Percentiles rank a stretch among this genome's conserved stretches.
Conservation (phyloP, 2,113 vertebrate genomes). For the Xiphophorus couchianus region DNA sequence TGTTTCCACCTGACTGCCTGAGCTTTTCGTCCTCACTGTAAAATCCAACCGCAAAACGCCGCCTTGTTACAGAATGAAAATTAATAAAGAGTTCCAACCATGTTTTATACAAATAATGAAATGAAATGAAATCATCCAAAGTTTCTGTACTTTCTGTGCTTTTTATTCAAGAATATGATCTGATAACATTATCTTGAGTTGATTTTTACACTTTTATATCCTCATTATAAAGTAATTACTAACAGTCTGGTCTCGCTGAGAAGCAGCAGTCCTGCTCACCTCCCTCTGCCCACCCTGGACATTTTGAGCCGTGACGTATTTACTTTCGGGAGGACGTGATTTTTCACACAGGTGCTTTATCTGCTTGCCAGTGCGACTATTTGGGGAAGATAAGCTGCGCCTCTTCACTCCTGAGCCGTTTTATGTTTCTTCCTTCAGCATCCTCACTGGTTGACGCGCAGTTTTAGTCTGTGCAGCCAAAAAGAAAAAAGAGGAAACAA, state of each 20-base stretch:
- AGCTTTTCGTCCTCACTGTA: no score
- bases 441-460: slow-evolving; percentile 47
- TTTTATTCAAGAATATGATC: no score
- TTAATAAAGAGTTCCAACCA: no score
- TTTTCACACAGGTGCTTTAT: slow-evolving; percentile 84
- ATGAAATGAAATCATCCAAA: no score
- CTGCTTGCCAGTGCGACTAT: slow-evolving; percentile 74
- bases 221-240: neutral
- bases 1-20: no score
- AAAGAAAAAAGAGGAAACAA: slow-evolving; percentile 41
- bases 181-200: neutral
- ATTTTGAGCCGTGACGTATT: slow-evolving; percentile 78
- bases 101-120: no score
- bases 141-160: no score
- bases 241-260: neutral
- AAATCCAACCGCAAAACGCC: no score
- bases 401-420: slow-evolving; percentile 59
- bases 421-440: slow-evolving; percentile 36
- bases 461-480: slow-evolving; percentile 40
- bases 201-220: neutral
- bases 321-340: slow-evolving; percentile 78
- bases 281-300: slow-evolving; percentile 49
- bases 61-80: no score
- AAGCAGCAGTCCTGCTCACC: slow-evolving; percentile 10
- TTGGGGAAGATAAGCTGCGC: slow-evolving; percentile 78